Percentiles rank a stretch among this genome's conserved stretches.
Evolutionary conservation across 2,113 vertebrate species (phyloP).

Genomic region (Hyaena hyaena): DNA sequence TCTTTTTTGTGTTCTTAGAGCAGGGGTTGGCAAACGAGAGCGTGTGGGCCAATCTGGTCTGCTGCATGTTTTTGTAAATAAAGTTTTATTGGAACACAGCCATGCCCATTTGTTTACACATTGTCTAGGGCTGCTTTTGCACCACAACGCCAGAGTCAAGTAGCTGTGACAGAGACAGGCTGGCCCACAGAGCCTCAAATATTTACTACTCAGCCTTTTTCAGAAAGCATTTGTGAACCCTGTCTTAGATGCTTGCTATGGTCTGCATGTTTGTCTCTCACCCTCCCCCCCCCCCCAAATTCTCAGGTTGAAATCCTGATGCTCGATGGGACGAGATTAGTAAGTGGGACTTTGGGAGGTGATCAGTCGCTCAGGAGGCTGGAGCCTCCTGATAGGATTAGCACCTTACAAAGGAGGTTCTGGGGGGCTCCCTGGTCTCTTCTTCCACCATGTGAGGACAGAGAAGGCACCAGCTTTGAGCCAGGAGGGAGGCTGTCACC

Average conservation of each 20-base stretch:
- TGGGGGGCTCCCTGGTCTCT: not conserved
- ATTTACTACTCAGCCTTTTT: not conserved
- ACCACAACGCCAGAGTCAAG: fast-evolving
- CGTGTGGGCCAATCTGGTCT: not conserved
- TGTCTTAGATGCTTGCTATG: not conserved
- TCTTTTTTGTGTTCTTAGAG: not conserved
- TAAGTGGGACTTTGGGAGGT: not conserved
- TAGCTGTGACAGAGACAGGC: not conserved
- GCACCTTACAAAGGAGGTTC: not conserved
- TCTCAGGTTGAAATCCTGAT: not conserved
- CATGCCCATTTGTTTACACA: not conserved
- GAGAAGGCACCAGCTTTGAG: not conserved
- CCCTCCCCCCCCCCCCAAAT: not conserved
- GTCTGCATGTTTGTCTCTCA: not conserved
- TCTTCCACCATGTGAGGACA: not conserved
- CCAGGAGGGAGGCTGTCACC: not conserved
- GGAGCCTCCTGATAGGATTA: not conserved
- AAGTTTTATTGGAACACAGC: not conserved
- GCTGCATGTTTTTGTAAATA: not conserved
- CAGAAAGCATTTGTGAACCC: not conserved
- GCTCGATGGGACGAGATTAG: not conserved
- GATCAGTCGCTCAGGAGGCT: not conserved
- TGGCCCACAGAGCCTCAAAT: not conserved
- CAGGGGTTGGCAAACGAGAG: not conserved
- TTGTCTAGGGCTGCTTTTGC: not conserved